A percentile compares a stretch with the other conserved stretches of the same genome.
These are phyloP conservation scores for Ophthalmotilapia sp. DNA, from an alignment of 2,113 vertebrate species.

Conservation along the genomic window DNA sequence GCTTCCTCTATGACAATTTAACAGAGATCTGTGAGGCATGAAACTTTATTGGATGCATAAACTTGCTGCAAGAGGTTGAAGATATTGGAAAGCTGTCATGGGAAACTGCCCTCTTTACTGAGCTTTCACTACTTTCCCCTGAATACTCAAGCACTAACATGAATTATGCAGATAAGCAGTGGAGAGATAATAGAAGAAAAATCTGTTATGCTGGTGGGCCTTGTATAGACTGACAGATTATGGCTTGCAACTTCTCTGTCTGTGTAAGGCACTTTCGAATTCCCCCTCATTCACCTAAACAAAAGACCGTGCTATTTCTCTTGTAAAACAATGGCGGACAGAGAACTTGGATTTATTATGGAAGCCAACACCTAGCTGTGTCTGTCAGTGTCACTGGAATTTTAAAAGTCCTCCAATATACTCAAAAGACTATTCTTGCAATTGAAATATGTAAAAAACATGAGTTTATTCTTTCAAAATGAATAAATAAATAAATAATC, in stretches of 20 bases:
- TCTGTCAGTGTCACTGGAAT: background rate
- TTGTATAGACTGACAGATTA: constrained; percentile 12
- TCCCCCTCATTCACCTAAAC: constrained; percentile 1
- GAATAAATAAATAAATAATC: background rate
- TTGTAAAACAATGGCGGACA: constrained; percentile 6
- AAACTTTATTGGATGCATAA: background rate
- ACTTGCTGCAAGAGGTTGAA: constrained; percentile 10
- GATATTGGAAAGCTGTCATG: constrained; percentile 34
- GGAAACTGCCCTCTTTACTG: background rate
- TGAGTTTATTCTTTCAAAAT: background rate
- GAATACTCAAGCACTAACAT: constrained; percentile 8
- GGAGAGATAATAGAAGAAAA: constrained; percentile 19
- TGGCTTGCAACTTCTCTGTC: background rate
- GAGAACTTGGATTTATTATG: background rate
- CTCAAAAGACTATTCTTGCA: background rate
- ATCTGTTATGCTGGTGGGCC: background rate
- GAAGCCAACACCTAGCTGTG: background rate
- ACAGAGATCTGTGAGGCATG: background rate
- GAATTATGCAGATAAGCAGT: constrained; percentile 33
- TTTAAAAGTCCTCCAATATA: background rate
- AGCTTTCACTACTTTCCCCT: background rate
- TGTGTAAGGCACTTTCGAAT: background rate
- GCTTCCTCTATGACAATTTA: background rate
- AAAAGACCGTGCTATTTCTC: background rate
- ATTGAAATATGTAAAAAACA: background rate